Conservation (phyloP, 2,888 invertebrate species). For the Terebella lapidaria region DNA sequence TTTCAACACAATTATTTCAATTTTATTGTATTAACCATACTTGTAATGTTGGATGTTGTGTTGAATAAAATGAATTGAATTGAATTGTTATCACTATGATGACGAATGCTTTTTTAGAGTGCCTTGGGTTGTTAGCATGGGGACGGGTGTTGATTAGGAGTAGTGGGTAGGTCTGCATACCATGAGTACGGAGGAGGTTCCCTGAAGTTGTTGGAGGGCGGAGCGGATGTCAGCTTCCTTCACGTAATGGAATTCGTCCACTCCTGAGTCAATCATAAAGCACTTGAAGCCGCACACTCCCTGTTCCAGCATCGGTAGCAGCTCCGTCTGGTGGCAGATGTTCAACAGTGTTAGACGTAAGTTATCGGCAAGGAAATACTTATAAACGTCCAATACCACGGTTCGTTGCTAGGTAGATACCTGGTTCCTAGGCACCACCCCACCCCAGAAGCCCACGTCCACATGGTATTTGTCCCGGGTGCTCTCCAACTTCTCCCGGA, state of each 20-base stretch:
- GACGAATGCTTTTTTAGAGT: no score
- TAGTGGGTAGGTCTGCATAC: conserved; percentile 14
- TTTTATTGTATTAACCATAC: no score
- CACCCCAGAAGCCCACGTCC: conserved; percentile 35
- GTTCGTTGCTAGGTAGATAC: conserved; percentile 18
- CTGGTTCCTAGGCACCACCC: conserved; percentile 30
- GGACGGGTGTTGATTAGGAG: no score
- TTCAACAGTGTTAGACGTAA: no score
- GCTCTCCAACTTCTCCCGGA: conserved; percentile 22
- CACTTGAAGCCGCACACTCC: conserved; percentile 32
- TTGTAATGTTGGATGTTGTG: no score
- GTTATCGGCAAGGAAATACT: background rate
- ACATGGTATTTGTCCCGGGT: conserved; percentile 24
- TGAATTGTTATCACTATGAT: no score
- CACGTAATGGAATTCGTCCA: conserved; percentile 30
- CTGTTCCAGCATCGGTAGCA: conserved; percentile 27
- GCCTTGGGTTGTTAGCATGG: no score
- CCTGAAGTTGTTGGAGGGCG: conserved; percentile 26
- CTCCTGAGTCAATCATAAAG: conserved; percentile 32
- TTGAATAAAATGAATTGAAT: no score
- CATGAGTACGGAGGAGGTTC: conserved; percentile 25
- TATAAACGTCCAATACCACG: background rate
- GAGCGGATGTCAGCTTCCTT: conserved; percentile 24
- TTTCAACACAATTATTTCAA: no score
- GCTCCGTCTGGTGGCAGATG: conserved; percentile 21